phyloP scores from a whole-genome alignment of 1,140 invertebrate species.

The Platyscapa corneri region DNA sequence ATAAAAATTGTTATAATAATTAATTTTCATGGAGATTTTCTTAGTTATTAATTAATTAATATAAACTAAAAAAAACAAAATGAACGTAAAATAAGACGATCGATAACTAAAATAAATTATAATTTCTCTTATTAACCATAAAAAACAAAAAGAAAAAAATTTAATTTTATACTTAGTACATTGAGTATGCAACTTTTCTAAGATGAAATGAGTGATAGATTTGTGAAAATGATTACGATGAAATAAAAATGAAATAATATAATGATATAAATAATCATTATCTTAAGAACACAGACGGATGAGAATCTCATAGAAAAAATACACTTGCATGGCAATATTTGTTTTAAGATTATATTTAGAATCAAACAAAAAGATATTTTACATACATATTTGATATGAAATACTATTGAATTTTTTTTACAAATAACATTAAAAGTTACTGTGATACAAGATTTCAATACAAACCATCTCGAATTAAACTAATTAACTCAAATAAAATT shows the following conservation, averaged over 20 bases:
- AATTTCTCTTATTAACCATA: background rate
- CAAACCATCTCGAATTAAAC: slow-evolving; percentile 39
- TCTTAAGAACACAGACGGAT: slow-evolving; percentile 51
- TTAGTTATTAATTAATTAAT: too few species aligned
- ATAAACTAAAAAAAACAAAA: too few species aligned
- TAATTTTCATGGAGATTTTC: too few species aligned
- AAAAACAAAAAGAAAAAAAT: background rate
- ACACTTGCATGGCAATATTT: slow-evolving; percentile 43
- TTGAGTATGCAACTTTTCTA: slow-evolving; percentile 41
- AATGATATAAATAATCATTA: slow-evolving; percentile 27
- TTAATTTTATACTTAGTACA: slow-evolving; percentile 16
- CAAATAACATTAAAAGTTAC: slow-evolving; percentile 46
- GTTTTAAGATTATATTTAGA: slow-evolving; percentile 49
- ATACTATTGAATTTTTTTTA: slow-evolving; percentile 40
- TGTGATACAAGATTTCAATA: slow-evolving; percentile 43
- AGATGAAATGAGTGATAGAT: slow-evolving; percentile 29
- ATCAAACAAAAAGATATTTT: slow-evolving; percentile 33
- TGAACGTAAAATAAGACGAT: too few species aligned
- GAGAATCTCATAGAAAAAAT: slow-evolving; percentile 46
- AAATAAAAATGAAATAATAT: slow-evolving; percentile 31
- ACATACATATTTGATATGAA: slow-evolving; percentile 45
- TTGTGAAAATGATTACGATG: slow-evolving; percentile 31
- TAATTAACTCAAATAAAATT: slow-evolving; percentile 51
- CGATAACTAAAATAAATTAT: background rate
- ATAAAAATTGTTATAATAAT: too few species aligned